Conservation (phyloP, 2,113 vertebrate genomes). For the Suncus etruscus region DNA sequence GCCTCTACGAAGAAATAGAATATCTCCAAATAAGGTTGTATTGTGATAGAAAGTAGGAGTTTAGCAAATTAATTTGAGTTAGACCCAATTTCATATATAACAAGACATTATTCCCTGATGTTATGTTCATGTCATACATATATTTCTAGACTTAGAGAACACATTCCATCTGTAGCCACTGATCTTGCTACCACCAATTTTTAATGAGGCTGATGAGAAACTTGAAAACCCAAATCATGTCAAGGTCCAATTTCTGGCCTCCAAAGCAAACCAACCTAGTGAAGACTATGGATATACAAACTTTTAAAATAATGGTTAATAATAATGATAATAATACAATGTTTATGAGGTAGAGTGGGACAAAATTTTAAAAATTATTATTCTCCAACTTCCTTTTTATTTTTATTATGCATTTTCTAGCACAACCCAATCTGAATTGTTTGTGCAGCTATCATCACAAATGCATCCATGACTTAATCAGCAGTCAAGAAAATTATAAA, state of each 20-base stretch:
- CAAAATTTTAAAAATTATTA: slow-evolving; percentile 31
- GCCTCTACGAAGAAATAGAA: not conserved
- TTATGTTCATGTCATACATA: no score
- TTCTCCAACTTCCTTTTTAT: slow-evolving; percentile 20
- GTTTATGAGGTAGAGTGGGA: not conserved
- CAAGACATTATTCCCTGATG: not conserved
- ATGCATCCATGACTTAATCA: not conserved
- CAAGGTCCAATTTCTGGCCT: not conserved
- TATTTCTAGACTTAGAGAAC: not conserved
- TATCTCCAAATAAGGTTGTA: not conserved
- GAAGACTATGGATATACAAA: not conserved
- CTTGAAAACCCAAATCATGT: not conserved
- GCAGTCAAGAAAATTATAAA: not conserved
- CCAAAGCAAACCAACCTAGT: not conserved
- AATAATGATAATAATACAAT: not conserved
- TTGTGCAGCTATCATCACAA: not conserved
- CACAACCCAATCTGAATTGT: slow-evolving; percentile 20
- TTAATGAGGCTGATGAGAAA: not conserved
- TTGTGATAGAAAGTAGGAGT: not conserved
- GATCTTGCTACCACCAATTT: not conserved
- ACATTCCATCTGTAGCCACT: not conserved
- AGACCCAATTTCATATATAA: not conserved
- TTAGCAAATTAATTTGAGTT: not conserved
- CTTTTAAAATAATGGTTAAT: not conserved
- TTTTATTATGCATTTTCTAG: slow-evolving; percentile 35